phyloP scores from a whole-genome alignment of 2,888 invertebrate species.

The Leptinotarsa peninsularis region DNA sequence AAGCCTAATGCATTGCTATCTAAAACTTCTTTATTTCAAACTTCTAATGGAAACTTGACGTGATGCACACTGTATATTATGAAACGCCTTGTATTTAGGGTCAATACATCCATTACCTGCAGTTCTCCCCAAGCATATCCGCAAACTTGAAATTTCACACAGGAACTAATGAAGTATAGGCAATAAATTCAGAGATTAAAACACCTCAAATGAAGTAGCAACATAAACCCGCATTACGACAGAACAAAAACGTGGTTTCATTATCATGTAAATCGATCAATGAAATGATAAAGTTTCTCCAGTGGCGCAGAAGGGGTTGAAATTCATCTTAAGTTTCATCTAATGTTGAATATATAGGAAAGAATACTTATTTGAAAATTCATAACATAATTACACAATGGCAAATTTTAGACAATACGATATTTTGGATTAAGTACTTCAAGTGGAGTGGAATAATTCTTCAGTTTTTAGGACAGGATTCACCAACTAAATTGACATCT shows the following conservation, averaged over 20 bases:
- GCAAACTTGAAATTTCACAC: slow-evolving; percentile 6
- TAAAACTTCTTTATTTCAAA: too few species aligned
- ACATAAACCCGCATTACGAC: slow-evolving; percentile 14
- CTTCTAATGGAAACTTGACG: too few species aligned
- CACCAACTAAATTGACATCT: too few species aligned
- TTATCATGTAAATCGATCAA: slow-evolving; percentile 4
- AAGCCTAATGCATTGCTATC: too few species aligned
- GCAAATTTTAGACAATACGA: too few species aligned
- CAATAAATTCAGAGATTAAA: slow-evolving; percentile 7
- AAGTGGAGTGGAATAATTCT: too few species aligned
- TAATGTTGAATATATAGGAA: background rate
- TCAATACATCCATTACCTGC: slow-evolving; percentile 9
- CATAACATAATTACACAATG: too few species aligned
- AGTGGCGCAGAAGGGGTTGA: background rate
- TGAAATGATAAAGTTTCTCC: background rate
- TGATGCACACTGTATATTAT: background rate
- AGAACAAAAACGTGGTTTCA: slow-evolving; percentile 2
- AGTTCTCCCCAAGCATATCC: slow-evolving; percentile 4
- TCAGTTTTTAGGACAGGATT: too few species aligned
- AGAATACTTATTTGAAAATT: too few species aligned
- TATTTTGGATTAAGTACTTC: too few species aligned
- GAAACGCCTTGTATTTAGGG: slow-evolving; percentile 1
- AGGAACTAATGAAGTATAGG: background rate
- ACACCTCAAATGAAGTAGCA: slow-evolving; percentile 9
- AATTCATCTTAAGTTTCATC: background rate